Conservation (phyloP, 2,888 invertebrate genomes). For the Agrochola lychnidis region DNA sequence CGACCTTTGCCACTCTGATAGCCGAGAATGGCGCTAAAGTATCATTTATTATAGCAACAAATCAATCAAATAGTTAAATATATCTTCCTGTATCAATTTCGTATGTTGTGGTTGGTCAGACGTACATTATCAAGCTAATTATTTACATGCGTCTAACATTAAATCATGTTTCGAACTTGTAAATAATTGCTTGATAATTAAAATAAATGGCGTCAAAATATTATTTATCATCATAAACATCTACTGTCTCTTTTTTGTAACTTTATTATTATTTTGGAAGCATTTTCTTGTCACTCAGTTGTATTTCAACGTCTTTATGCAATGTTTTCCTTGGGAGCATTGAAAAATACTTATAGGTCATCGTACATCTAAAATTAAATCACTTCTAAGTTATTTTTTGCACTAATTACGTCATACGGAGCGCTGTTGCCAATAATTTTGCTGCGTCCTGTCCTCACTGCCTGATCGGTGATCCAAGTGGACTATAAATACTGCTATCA, state of each 20-base stretch:
- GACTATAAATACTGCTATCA: constrained; percentile 35
- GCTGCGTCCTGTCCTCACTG: constrained; percentile 41
- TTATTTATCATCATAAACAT: constrained; percentile 43
- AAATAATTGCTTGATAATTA: constrained; percentile 53
- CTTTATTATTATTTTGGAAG: constrained; percentile 22
- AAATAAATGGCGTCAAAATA: constrained; percentile 58
- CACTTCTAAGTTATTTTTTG: constrained; percentile 66
- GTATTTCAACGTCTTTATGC: constrained; percentile 49
- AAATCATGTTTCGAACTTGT: constrained; percentile 53
- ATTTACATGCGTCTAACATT: constrained; percentile 53
- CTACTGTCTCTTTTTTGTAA: constrained; percentile 9
- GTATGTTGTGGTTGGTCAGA: constrained; percentile 28
- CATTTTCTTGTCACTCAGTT: constrained; percentile 28
- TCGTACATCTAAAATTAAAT: constrained; percentile 61
- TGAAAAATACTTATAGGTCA: constrained; percentile 60
- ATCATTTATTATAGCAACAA: constrained; percentile 55
- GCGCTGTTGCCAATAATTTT: constrained; percentile 63
- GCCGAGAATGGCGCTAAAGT: constrained; percentile 54
- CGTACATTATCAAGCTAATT: constrained; percentile 56
- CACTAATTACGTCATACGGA: constrained; percentile 58
- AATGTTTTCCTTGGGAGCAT: constrained; percentile 50
- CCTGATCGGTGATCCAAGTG: constrained; percentile 40
- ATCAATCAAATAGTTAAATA: constrained; percentile 59
- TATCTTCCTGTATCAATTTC: constrained; percentile 62
- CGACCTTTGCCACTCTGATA: constrained; percentile 57